phyloP scores from a whole-genome alignment of 1,140 invertebrate species.

The Cotesia glomerata region DNA sequence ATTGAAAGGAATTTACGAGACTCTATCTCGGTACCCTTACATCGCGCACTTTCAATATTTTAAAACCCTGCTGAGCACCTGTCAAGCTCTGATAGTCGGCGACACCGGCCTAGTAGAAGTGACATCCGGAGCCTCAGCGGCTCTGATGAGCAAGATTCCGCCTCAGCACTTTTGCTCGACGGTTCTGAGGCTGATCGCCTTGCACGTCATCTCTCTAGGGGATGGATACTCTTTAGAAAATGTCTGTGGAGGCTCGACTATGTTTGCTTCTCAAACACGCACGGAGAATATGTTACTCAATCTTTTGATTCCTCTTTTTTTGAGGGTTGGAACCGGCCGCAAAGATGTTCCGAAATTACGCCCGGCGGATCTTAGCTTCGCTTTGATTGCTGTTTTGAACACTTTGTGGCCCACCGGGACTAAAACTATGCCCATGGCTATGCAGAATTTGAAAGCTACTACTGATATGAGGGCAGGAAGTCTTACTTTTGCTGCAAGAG shows the following conservation, averaged over 20 bases:
- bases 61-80: constrained; percentile 85
- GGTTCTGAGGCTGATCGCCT: constrained; percentile 89
- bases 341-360: constrained; percentile 90
- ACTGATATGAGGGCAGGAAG: constrained; percentile 77
- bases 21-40: constrained; percentile 89
- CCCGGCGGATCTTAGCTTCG: constrained; percentile 88
- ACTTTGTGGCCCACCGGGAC: constrained; percentile 80
- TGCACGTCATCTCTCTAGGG: constrained; percentile 82
- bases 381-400: constrained; percentile 87
- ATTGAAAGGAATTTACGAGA: constrained; percentile 94
- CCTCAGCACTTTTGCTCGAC: constrained; percentile 95
- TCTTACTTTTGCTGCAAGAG: constrained; percentile 75
- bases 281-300: constrained; percentile 95
- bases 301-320: constrained; percentile 93
- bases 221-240: constrained; percentile 93
- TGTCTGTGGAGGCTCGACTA: constrained; percentile 86
- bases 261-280: constrained; percentile 89
- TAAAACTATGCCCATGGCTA: constrained; percentile 68
- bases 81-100: constrained; percentile 85
- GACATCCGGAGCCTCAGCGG: constrained; percentile 75
- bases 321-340: constrained; percentile 89
- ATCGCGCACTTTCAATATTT: constrained; percentile 96
- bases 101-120: constrained; percentile 70
- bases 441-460: constrained; percentile 71
- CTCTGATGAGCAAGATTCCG: constrained; percentile 85